Evolutionary conservation across 2,888 invertebrate species (phyloP), one percentile per base, ranked within the genome.

Genomic region (Arrhopalites spinosus): DNA sequence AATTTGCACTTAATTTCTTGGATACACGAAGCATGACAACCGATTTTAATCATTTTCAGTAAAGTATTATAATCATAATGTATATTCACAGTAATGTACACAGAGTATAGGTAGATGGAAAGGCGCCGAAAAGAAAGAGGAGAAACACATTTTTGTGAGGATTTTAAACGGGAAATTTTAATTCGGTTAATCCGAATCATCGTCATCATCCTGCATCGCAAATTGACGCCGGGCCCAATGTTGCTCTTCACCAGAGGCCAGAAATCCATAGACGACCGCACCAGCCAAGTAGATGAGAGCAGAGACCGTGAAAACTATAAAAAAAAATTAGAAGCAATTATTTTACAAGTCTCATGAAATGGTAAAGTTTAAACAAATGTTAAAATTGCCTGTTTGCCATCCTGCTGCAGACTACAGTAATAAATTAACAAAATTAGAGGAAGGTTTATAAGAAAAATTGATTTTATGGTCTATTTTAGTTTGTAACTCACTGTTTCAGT

Each of bases 381-480:
- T n/a, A n/a, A n/a, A n/a, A n/a, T n/a, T n/a, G n/a, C 96, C 93
- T 45, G 90, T 87, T 79, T 91, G 90, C 96, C 96, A 96, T 86
- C 95, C 91, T 23, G 89, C 36, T 7, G 89, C 25, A 90, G 88
- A 2, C 89, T 89, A 91, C 92, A 87, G 61, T 88, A 87, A 79
- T 77, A 78, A 75, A 30, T 74, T 75, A 75, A 74, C 3, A 50
- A 72, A 25, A 20, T 59, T 59, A 20, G 25, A 61, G 15, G 2
- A 61, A 15, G 25, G 25, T 25, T 29, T 43, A 2, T 2, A 1
- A 29, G 25, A 27, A 64, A 27, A 27, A 64, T n/a, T n/a, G 17
- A 25, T 29, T 64, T 36, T 7, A 11, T 36, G 3, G 36, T 36
- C 5, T 7, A 11, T 36, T 7, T 7, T 36, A 36, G 36, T n/a